These are phyloP conservation scores for Pseudorasbora parva DNA, from an alignment of 2,113 vertebrate genomes.

Conservation along the genomic window DNA sequence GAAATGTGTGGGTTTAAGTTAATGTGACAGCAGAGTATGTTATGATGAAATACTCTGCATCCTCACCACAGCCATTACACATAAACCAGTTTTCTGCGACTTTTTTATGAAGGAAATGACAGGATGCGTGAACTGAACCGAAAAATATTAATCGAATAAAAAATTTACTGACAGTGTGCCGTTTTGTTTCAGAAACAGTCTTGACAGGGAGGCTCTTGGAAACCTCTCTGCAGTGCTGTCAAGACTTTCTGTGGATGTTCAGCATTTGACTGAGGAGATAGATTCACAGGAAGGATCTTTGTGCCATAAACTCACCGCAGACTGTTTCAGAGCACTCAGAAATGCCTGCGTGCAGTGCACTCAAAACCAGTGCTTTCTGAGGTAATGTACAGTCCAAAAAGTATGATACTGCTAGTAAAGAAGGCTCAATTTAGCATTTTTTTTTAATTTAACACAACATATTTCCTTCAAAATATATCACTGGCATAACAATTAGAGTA, in stretches of 20 bases:
- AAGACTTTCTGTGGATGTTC: conserved; percentile 62
- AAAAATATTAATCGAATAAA: neutral
- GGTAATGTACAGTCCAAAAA: conserved; percentile 72
- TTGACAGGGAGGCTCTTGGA: conserved; percentile 41
- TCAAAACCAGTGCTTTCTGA: conserved; percentile 83
- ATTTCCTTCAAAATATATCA: neutral
- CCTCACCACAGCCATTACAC: neutral
- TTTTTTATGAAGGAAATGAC: neutral
- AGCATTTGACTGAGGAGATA: conserved; percentile 34
- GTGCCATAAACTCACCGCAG: conserved; percentile 78
- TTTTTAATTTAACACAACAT: neutral
- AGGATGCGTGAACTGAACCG: neutral
- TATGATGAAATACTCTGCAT: neutral
- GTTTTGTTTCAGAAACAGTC: conserved; percentile 50
- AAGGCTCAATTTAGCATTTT: neutral
- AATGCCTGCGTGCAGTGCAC: conserved; percentile 88
- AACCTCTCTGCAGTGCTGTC: conserved; percentile 65
- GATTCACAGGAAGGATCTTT: conserved; percentile 39
- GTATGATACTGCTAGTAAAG: neutral
- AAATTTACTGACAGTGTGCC: neutral
- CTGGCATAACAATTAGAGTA: neutral
- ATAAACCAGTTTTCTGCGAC: no score
- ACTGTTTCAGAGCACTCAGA: conserved; percentile 92
- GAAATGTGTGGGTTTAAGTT: neutral
- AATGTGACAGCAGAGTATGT: neutral